phyloP scores from a whole-genome alignment of 2,797 vertebrate genomes.

The Tachyglossus aculeatus region DNA sequence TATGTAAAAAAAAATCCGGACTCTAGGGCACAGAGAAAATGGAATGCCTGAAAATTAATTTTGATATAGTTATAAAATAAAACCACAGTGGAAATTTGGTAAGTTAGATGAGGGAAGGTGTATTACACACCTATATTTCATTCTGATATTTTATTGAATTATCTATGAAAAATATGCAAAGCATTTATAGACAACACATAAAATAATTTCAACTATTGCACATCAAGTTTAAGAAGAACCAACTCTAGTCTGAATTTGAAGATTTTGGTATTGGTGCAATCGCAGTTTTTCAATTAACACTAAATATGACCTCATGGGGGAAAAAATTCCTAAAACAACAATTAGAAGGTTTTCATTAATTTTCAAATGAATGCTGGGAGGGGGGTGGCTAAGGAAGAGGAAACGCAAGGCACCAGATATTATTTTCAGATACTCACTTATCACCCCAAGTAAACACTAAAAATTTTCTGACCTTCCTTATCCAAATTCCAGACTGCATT shows the following conservation, averaged over 20 bases:
- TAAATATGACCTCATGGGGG: not conserved
- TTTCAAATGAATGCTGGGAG: not conserved
- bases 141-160: not conserved
- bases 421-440: not conserved
- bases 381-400: not conserved
- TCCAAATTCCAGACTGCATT: not conserved
- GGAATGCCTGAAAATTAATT: no score
- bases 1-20: no score
- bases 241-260: not conserved
- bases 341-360: not conserved
- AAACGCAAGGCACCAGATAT: not conserved
- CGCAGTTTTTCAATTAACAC: not conserved
- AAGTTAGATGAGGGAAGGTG: no score
- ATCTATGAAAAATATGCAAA: not conserved
- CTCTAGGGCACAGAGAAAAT: no score
- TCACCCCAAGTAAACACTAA: not conserved
- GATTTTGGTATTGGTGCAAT: not conserved
- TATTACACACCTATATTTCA: no score
- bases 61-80: no score
- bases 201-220: not conserved
- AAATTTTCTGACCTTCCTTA: not conserved
- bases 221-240: not conserved
- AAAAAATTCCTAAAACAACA: not conserved
- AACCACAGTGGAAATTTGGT: no score
- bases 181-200: not conserved